Evolutionary conservation across 2,888 invertebrate species (phyloP).

Genomic region (Dicyrtomina minuta): DNA sequence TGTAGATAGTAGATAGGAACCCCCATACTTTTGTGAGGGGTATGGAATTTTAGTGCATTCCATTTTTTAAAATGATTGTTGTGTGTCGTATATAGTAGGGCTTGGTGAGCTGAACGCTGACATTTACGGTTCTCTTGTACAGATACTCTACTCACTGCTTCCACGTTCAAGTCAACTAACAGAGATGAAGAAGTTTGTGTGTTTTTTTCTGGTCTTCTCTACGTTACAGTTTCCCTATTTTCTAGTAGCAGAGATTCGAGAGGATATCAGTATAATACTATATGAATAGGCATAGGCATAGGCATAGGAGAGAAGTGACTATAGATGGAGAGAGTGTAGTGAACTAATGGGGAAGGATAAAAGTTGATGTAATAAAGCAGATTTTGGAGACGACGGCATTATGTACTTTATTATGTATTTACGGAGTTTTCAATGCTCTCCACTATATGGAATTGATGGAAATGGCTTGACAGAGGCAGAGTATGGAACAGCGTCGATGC

Average conservation of each 20-base stretch:
- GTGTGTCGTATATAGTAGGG: too few species aligned
- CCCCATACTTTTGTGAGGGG: not conserved
- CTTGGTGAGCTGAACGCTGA: slow-evolving; percentile 17
- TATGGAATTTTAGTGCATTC: slow-evolving; percentile 19
- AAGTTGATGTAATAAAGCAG: not conserved
- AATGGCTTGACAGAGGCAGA: slow-evolving; percentile 23
- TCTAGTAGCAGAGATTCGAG: too few species aligned
- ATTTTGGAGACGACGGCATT: slow-evolving; percentile 7
- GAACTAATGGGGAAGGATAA: not conserved
- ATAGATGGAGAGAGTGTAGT: not conserved
- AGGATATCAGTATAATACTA: too few species aligned
- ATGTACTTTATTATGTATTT: slow-evolving; percentile 2
- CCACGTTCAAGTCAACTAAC: not conserved
- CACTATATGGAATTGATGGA: slow-evolving; percentile 22
- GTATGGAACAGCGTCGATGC: slow-evolving; percentile 52
- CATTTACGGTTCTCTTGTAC: slow-evolving; percentile 8
- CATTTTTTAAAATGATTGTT: slow-evolving; percentile 7
- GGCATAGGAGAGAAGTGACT: too few species aligned
- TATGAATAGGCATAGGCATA: too few species aligned
- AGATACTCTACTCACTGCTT: not conserved
- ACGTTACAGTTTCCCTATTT: too few species aligned
- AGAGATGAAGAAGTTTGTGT: too few species aligned
- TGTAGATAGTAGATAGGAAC: not conserved
- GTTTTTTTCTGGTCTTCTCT: not conserved
- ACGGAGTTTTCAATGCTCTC: not conserved